A percentile compares a stretch with the other conserved stretches of the same genome.
These are phyloP conservation scores for Neomicropteryx cornuta DNA, from an alignment of 1,140 invertebrate species.

Conservation along the genomic window DNA sequence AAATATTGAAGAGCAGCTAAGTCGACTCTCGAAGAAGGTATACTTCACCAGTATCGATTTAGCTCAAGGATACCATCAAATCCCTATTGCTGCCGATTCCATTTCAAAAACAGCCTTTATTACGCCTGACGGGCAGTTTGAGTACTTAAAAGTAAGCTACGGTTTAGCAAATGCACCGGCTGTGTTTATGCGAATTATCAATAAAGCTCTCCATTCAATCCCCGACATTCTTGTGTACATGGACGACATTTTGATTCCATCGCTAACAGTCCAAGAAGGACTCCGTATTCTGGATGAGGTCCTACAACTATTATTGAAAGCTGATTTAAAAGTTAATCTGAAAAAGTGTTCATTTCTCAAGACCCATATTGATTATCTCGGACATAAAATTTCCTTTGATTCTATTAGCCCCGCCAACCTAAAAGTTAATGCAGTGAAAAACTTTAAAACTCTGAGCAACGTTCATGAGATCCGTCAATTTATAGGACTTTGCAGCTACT, in stretches of 20 bases:
- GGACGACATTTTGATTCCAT: slow-evolving; percentile 5
- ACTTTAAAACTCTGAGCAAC: slow-evolving; percentile 14
- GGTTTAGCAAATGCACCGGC: slow-evolving; percentile 3
- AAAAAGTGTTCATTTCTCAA: slow-evolving; percentile 16
- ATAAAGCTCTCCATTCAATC: slow-evolving; percentile 8
- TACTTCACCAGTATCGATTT: slow-evolving; percentile 10
- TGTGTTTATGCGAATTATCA: slow-evolving; percentile 9
- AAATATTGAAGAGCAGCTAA: slow-evolving; percentile 24
- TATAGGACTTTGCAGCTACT: slow-evolving; percentile 17
- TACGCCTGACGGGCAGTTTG: slow-evolving; percentile 22
- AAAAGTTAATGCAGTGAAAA: slow-evolving; percentile 16
- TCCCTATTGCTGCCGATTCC: slow-evolving; percentile 19
- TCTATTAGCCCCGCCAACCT: slow-evolving; percentile 12
- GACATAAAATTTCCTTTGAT: slow-evolving; percentile 14
- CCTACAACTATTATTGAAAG: slow-evolving; percentile 14
- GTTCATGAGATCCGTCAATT: slow-evolving; percentile 19
- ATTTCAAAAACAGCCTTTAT: slow-evolving; percentile 25
- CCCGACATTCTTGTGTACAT: slow-evolving; percentile 10
- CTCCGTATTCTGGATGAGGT: slow-evolving; percentile 16
- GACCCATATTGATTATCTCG: slow-evolving; percentile 13
- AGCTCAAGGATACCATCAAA: slow-evolving; percentile 20
- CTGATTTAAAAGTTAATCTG: slow-evolving; percentile 14
- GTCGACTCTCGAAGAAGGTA: not conserved
- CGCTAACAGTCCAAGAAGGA: slow-evolving; percentile 14
- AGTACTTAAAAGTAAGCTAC: slow-evolving; percentile 24